Evolutionary conservation across 2,888 invertebrate genomes (phyloP), one percentile per base, ranked within the genome.

Genomic region (Prionchulus punctatus): DNA sequence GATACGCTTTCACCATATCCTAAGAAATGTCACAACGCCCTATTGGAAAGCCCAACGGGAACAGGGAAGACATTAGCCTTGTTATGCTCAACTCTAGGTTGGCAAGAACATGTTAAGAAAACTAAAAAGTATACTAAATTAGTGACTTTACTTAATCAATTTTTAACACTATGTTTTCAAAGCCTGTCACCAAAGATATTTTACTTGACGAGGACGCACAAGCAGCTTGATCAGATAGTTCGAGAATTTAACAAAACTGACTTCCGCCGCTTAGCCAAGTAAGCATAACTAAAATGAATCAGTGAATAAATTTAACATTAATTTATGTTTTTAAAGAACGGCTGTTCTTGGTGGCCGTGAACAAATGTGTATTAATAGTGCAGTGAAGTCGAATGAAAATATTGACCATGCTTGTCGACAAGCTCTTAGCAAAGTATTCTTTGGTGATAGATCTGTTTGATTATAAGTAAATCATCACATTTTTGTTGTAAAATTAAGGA

Each of bases 1-100:
- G n/a, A 65, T 15, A 66, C 84, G 82, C 77, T 85, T 25, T 80
- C 85, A 62, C 77, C 77, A 62, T 81, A 82, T 1, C 77, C 84
- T 53, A 78, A 79, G 53, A 76, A 75, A 2, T 64, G 73, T 25
- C 75, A 81, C 61, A 82, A 85, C 70, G 84, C 83, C 60, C 73
- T 86, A 12, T 70, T 86, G 57, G 86, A 86, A 67, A 84, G 84
- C 70, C 86, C 86, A 0, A 86, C 86, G 0, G 86, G 86, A 1
- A 84, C 84, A 0, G 86, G 86, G 25, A 86, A 86, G 71, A 85
- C 84, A 0, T 69, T 86, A 60, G 85, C 85, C 0, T 70, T 86
- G 15, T 76, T 86, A 0, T 84, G 85, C 65, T 79, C 82, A 12
- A 77, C 81, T 0, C 72, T 86, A 18, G 82, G 83, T 0, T 86